Base-by-base conservation (phyloP, 92 coral and sea anemone genomes). In the Blastomussa wellsi region DNA sequence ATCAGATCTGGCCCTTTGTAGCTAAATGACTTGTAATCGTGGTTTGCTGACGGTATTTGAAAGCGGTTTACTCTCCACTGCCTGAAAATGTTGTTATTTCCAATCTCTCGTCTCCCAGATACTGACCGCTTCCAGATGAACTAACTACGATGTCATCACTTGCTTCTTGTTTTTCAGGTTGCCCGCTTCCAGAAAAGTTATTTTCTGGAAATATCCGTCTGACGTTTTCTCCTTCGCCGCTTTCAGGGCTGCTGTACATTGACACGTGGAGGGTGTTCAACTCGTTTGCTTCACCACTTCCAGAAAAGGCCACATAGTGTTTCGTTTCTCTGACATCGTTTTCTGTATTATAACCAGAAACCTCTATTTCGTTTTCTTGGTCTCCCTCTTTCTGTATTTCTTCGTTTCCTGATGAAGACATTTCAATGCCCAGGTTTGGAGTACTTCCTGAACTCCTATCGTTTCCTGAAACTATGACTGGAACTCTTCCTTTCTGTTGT, bases 401-500 rank as follows among this genome's bases (percentile, higher is more conserved):
- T 37, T 75, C 68, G 26, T 74, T 80, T 13, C 84, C 84, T 32
- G 84, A 66, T 8, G 74, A 26, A 31, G 84, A 66, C 39, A 31
- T 47, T 20, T 47, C 84, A 44, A 3, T 20, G 32, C 22, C 26
- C 42, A 28, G 38, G 14, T 68, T 28, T 17, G 12, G 60, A 52
- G 51, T 36, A 51, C 31, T 47, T 3, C 77, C 52, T 2, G 85
- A 81, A 29, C 28, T 37, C 5, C 36, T 51, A 2, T 41, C 73
- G 12, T 62, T 79, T 60, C 52, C 83, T 65, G 48, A 79, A 1
- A 37, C 57, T 26, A 79, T 29, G 20, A 70, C 8, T 22, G 80
- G 86, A 15, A 83, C 80, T 5, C 29, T 53, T 33, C 19, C 86
- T 74, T 83, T 83, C 44, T 83, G 72, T 32, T 83, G 79, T 19